Evolutionary conservation across 2,113 vertebrate genomes (phyloP).

Genomic region (Amblyopsis rosae): DNA sequence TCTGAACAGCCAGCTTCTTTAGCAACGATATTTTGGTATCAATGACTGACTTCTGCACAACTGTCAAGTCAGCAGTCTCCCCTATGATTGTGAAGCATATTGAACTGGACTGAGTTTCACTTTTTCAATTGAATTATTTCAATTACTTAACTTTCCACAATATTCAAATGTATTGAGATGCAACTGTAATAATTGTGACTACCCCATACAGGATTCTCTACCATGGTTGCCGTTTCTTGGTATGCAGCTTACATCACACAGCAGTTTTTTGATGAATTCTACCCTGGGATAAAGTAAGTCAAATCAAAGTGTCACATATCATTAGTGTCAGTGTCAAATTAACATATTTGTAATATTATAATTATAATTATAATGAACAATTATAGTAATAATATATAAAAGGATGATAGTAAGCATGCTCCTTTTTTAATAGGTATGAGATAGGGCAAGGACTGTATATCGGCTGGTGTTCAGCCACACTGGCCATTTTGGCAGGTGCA

Average conservation of each 20-base stretch:
- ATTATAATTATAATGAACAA: too few species aligned
- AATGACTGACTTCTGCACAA: too few species aligned
- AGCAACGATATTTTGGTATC: too few species aligned
- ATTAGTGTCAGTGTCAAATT: not conserved
- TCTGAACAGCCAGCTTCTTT: too few species aligned
- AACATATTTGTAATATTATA: not conserved
- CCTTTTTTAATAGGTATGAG: conserved; percentile 69
- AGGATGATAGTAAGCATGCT: not conserved
- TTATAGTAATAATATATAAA: not conserved
- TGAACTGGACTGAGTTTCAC: too few species aligned
- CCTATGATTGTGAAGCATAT: too few species aligned
- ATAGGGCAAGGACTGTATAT: conserved; percentile 78
- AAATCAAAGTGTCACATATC: not conserved
- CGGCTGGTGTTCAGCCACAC: conserved; percentile 73
- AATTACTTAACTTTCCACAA: too few species aligned
- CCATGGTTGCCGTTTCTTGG: conserved; percentile 86
- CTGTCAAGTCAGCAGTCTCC: too few species aligned
- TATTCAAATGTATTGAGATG: too few species aligned
- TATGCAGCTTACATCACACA: conserved; percentile 85
- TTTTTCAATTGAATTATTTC: too few species aligned
- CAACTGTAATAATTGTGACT: not conserved
- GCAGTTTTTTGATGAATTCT: conserved; percentile 84
- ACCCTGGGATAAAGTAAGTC: conserved; percentile 84
- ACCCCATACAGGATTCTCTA: conserved; percentile 75
- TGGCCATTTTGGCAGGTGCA: conserved; percentile 67